Evolutionary conservation across 2,888 invertebrate genomes (phyloP), one percentile per base, ranked within the genome.

Genomic region (Drymonia ruficornis): DNA sequence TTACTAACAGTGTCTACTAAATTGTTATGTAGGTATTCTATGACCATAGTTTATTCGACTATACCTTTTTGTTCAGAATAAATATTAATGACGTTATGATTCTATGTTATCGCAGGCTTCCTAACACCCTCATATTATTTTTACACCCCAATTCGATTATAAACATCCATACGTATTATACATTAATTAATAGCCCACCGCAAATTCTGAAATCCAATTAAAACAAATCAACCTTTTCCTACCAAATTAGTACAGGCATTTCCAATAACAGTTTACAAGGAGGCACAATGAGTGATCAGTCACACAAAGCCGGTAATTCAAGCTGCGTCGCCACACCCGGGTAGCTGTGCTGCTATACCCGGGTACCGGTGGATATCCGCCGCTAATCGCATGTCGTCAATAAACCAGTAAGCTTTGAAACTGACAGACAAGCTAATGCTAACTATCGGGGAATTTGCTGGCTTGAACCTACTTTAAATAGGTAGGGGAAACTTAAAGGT

Each of bases 221-320:
- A 15, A 38, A 38, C 6, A n/a, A n/a, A 16, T 40, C 1, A 7
- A 40, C 2, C 16, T 16, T 40, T 40, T 40, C 15, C n/a, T 16
- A 16, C 16, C 7, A 16, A 8, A 1, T 2, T 8, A 9, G 40
- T 40, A 40, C 2, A 40, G 16, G 40, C 16, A 40, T 40, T 71
- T 71, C 73, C 76, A 78, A 78, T 79, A 77, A 70, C 72, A 76
- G 72, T 72, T 75, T 71, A 71, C 74, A 66, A 67, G 72, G 61
- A 62, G 61, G 67, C 67, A 76, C 78, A 79, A 78, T 78, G 72
- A 78, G 71, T 76, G 75, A 79, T 79, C 79, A 78, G 77, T 77
- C 73, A 79, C 77, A 77, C 73, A 79, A 79, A 77, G 76, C 79
- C 75, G 75, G 73, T 76, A 75, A 79, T 79, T 78, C 76, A 75